phyloP scores from a whole-genome alignment of 1,140 invertebrate genomes.

The Ips nitidus region DNA sequence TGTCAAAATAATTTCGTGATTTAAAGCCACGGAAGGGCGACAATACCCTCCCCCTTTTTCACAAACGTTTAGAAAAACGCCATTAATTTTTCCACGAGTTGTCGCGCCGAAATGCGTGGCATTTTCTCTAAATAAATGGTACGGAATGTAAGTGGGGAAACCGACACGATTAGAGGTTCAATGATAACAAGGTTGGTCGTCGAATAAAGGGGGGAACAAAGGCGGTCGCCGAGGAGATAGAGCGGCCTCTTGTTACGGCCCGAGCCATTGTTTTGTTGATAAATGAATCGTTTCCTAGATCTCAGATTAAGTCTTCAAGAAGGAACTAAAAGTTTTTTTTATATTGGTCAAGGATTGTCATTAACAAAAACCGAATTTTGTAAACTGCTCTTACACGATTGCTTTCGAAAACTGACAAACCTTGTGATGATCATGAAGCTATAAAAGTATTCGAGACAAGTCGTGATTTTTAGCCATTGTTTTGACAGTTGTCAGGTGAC shows the following conservation, averaged over 20 bases:
- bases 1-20: conserved; percentile 9
- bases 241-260: conserved; percentile 28
- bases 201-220: conserved; percentile 28
- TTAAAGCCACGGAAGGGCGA: conserved; percentile 3
- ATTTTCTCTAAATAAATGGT: conserved; percentile 30
- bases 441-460: no score
- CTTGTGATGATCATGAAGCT: no score
- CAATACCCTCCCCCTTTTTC: conserved; percentile 12
- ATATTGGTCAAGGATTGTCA: no score
- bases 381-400: no score
- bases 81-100: conserved; percentile 32
- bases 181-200: conserved; percentile 31
- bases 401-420: no score
- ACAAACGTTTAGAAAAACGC: conserved; percentile 28
- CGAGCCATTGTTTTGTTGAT: conserved; percentile 31
- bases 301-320: conserved; percentile 21
- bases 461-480: no score
- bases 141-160: conserved; percentile 33
- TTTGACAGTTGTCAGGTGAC: no score
- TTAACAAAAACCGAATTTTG: no score
- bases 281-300: conserved; percentile 28
- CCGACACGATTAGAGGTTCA: conserved; percentile 29
- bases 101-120: conserved; percentile 25
- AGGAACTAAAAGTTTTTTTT: conserved; percentile 26
- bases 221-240: conserved; percentile 18